A percentile compares a stretch with the other conserved stretches of the same genome.
phyloP scores from a whole-genome alignment of 2,888 invertebrate genomes.

The Cataglyphis albicans region DNA sequence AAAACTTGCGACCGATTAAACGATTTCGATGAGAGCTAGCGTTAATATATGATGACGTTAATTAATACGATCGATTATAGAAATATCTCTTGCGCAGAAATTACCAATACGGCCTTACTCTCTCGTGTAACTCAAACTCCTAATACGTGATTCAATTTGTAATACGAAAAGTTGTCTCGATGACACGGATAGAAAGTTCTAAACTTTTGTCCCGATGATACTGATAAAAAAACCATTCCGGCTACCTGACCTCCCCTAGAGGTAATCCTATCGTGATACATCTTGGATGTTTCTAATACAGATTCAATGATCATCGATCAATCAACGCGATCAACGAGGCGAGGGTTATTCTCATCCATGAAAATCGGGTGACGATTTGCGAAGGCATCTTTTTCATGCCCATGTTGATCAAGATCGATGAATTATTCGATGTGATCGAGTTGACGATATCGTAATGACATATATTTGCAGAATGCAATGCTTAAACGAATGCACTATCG shows the following conservation, averaged over 20 bases:
- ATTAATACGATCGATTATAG: conserved; percentile 11
- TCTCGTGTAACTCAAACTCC: neutral
- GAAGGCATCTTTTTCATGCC: conserved; percentile 41
- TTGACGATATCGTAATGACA: neutral
- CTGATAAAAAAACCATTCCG: conserved; percentile 58
- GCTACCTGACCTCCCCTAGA: conserved; percentile 47
- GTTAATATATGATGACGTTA: conserved; percentile 13
- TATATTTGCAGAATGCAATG: neutral
- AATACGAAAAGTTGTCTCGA: conserved; percentile 42
- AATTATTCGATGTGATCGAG: neutral
- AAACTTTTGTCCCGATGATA: conserved; percentile 32
- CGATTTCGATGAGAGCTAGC: neutral
- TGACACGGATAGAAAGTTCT: conserved; percentile 48
- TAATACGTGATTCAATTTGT: conserved; percentile 32
- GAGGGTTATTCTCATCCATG: conserved; percentile 55
- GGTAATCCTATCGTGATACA: conserved; percentile 47
- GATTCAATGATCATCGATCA: conserved; percentile 70
- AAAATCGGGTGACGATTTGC: conserved; percentile 64
- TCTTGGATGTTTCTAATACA: conserved; percentile 56
- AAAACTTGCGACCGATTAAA: neutral
- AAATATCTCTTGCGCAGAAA: neutral
- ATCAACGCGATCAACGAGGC: conserved; percentile 65
- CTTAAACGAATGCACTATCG: neutral
- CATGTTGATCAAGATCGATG: conserved; percentile 64
- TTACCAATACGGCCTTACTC: neutral